Percentiles rank a stretch among this genome's conserved stretches.
phyloP scores from a whole-genome alignment of 2,113 vertebrate species.

The Lepus europaeus region DNA sequence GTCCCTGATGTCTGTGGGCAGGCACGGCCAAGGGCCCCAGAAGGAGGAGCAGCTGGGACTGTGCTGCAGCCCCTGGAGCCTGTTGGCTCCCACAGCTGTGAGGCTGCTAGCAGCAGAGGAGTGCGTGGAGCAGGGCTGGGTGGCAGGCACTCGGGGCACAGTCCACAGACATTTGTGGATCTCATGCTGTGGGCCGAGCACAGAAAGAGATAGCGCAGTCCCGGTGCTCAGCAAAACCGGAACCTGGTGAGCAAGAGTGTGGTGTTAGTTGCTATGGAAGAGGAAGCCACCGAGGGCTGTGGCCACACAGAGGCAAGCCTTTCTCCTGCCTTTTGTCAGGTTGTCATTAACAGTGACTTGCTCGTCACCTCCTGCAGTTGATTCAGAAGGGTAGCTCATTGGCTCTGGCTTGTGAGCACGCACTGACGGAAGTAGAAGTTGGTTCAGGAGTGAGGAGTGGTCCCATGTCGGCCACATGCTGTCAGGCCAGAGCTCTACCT shows the following conservation, averaged over 20 bases:
- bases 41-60: neutral
- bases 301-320: neutral
- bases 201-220: neutral
- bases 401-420: neutral
- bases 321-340: neutral
- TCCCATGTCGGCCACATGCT: neutral
- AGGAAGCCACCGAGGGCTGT: accelerated
- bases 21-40: neutral
- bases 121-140: no score
- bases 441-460: neutral
- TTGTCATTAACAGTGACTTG: neutral
- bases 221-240: neutral
- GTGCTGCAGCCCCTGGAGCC: neutral
- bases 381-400: neutral
- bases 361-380: neutral
- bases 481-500: neutral
- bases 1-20: neutral
- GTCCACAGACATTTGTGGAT: neutral
- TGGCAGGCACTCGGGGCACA: neutral
- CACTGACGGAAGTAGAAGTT: neutral
- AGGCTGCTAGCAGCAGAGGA: neutral
- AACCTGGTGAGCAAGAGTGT: neutral
- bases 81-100: no score
- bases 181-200: neutral
- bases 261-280: neutral